Conservation (phyloP, 2,888 invertebrate genomes). For the Taenaris catops region DNA sequence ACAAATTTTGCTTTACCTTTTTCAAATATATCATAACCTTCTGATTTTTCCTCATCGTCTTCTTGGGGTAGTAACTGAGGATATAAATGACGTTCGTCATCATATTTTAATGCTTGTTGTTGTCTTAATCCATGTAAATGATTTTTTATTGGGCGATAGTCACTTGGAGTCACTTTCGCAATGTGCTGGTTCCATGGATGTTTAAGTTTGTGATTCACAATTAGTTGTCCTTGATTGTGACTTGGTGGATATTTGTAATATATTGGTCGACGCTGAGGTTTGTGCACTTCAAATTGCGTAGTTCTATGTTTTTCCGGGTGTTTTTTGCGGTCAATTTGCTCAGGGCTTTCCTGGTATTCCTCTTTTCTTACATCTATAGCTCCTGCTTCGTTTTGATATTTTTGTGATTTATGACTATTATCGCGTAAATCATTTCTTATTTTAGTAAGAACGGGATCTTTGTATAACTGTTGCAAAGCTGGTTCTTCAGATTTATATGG, state of each 20-base stretch:
- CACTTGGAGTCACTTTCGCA: slow-evolving; percentile 59
- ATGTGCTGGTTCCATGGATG: slow-evolving; percentile 66
- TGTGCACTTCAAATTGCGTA: slow-evolving; percentile 55
- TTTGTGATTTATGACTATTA: slow-evolving; percentile 46
- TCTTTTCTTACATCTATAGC: slow-evolving; percentile 46
- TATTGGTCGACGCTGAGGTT: slow-evolving; percentile 52
- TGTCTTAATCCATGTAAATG: slow-evolving; percentile 58
- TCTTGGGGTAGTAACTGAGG: slow-evolving; percentile 51
- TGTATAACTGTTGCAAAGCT: slow-evolving; percentile 51
- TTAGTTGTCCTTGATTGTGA: slow-evolving; percentile 39
- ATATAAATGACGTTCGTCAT: slow-evolving; percentile 67
- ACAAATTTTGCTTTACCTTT: slow-evolving; percentile 62
- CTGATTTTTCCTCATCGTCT: slow-evolving; percentile 51
- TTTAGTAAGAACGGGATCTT: slow-evolving; percentile 55
- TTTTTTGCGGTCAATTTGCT: slow-evolving; percentile 52
- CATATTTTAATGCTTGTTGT: slow-evolving; percentile 62
- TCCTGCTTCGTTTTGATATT: slow-evolving; percentile 55
- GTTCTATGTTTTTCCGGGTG: slow-evolving; percentile 54
- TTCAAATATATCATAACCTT: slow-evolving; percentile 78
- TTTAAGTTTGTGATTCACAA: slow-evolving; percentile 54
- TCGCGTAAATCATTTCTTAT: slow-evolving; percentile 51
- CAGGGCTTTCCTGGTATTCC: slow-evolving; percentile 58
- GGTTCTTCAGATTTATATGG: slow-evolving; percentile 64
- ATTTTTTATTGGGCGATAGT: slow-evolving; percentile 62
- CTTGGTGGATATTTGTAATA: slow-evolving; percentile 48